Base-by-base conservation (phyloP, 1,140 invertebrate genomes). In the Anagrus nilaparvatae region DNA sequence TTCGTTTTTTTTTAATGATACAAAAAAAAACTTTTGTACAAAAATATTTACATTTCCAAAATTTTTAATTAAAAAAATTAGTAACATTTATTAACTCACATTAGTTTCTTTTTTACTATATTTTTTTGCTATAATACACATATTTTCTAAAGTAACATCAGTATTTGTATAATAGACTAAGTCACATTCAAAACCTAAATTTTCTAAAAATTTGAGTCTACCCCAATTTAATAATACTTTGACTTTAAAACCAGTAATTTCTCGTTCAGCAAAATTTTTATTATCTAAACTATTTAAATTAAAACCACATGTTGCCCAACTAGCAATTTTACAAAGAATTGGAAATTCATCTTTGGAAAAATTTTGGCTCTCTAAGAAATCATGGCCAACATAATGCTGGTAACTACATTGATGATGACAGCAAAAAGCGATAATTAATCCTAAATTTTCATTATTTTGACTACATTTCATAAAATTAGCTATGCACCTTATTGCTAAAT, bases 391-490 rank as follows among this genome's bases (percentile, higher is more conserved):
- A 59, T 84, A 90, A 0, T 73, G 59, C 18, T 60, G 59, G 72
- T 79, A 87, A 23, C 76, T 65, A 57, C 85, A 89, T 35, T 77
- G 74, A 64, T 93, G 88, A 67, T 92, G 88, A 63, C 89, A 93
- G 59, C 89, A 92, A 12, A 88, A 77, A 3, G 88, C 86, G 57
- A 92, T 74, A 10, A 84, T 56, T 12, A 82, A 51, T 4, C 85
- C 87, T 32, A 59, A 50, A 3, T 77, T 64, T 33, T 61, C 63
- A 13, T 54, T 46, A 3, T 52, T 47, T 3, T 55, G 42, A 10
- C 61, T 50, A 33, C 59, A 52, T 25, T 52, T 43, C 46, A 54
- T 71, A 54, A 48, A 51, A 38, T 63, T 58, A 24, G 65, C 56
- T 29, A 85, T 47, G 60, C 85, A 88, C 30, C 76, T 73, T 36